phyloP scores from a whole-genome alignment of 2,888 invertebrate genomes.

The Neoaliturus tenellus region DNA sequence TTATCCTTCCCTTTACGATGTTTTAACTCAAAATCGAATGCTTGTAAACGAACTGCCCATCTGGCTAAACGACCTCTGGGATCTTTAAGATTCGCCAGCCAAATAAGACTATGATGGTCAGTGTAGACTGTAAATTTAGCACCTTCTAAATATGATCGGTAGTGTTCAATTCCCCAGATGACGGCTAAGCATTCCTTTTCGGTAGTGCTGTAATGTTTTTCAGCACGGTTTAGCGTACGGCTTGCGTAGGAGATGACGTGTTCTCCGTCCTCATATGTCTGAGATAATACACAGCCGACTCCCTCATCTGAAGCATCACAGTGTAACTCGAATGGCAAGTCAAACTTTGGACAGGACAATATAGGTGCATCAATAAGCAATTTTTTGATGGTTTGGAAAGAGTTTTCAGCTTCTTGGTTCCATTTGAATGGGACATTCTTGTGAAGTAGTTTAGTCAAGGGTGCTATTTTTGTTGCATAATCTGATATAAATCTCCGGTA shows the following conservation, averaged over 20 bases:
- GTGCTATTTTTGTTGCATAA: too few relatives aligned
- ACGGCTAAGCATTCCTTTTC: slow-evolving; percentile 57
- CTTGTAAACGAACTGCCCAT: slow-evolving; percentile 59
- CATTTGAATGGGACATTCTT: too few relatives aligned
- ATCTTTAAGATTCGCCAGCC: slow-evolving; percentile 64
- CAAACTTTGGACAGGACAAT: background rate
- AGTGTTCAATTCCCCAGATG: slow-evolving; percentile 63
- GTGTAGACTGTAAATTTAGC: slow-evolving; percentile 66
- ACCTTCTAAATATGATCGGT: slow-evolving; percentile 65
- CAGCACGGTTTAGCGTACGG: background rate
- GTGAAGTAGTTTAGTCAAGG: too few relatives aligned
- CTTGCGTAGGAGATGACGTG: background rate
- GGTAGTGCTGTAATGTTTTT: background rate
- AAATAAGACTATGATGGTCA: slow-evolving; percentile 65
- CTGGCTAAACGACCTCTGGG: slow-evolving; percentile 64
- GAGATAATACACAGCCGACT: slow-evolving; percentile 61
- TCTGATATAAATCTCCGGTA: too few relatives aligned
- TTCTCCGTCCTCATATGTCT: slow-evolving; percentile 57
- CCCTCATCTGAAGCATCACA: background rate
- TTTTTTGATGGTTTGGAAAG: background rate
- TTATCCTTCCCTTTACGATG: background rate
- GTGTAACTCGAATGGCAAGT: background rate
- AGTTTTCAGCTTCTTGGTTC: too few relatives aligned
- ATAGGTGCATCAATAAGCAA: background rate
- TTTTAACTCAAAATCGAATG: background rate